These are phyloP conservation scores for Cremastinae sp. DNA, from an alignment of 2,888 invertebrate genomes.

Conservation along the genomic window DNA sequence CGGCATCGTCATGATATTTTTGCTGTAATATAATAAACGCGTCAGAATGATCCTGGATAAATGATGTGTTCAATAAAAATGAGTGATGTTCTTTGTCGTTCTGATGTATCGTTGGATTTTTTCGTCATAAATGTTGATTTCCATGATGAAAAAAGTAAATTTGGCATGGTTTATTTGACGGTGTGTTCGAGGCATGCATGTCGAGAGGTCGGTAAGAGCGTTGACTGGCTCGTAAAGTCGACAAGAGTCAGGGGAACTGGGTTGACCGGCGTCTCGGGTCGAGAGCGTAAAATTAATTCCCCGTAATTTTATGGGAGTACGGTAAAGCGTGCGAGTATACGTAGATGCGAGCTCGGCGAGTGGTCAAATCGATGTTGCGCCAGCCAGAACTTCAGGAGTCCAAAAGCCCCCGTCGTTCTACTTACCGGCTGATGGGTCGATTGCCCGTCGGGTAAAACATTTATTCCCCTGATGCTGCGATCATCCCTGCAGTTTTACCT, in stretches of 20 bases:
- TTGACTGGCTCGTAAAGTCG: constrained; percentile 19
- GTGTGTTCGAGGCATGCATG: too few species aligned
- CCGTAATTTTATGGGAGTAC: constrained; percentile 34
- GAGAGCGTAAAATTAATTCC: not conserved
- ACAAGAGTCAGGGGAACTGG: constrained; percentile 10
- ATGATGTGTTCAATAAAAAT: too few species aligned
- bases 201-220: constrained; percentile 43
- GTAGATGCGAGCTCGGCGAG: constrained; percentile 11
- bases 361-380: constrained; percentile 37
- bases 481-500: constrained; percentile 43
- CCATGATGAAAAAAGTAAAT: not conserved
- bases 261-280: constrained; percentile 7
- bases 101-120: not conserved
- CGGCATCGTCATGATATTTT: too few species aligned
- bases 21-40: too few species aligned
- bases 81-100: too few species aligned
- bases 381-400: constrained; percentile 12
- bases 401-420: constrained; percentile 36
- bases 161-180: too few species aligned
- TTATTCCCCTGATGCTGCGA: constrained; percentile 27
- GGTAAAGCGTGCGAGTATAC: constrained; percentile 35
- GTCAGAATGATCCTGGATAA: too few species aligned
- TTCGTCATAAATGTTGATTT: not conserved
- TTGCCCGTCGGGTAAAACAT: constrained; percentile 50
- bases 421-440: constrained; percentile 58